A percentile compares a stretch with the other conserved stretches of the same genome.
phyloP scores from a whole-genome alignment of 2,797 vertebrate genomes.

The Scarus forsteni region DNA sequence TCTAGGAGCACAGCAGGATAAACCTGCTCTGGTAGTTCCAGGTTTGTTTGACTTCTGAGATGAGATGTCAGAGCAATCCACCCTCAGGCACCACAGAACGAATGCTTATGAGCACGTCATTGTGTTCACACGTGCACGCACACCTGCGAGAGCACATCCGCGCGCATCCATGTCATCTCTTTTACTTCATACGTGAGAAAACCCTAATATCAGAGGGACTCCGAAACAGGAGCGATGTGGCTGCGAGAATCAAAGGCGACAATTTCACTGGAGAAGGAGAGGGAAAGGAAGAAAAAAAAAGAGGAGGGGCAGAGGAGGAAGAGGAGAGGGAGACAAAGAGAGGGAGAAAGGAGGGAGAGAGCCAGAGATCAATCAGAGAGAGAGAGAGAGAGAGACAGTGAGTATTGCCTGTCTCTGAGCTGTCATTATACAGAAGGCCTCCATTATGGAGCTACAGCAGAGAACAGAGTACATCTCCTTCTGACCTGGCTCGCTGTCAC shows the following conservation, averaged over 20 bases:
- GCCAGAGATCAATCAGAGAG: conserved; percentile 50
- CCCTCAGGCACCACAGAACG: conserved; percentile 59
- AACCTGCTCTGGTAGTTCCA: conserved; percentile 76
- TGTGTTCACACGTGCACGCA: conserved; percentile 25
- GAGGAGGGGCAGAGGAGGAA: conserved; percentile 9
- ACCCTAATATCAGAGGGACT: conserved; percentile 60
- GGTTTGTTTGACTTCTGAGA: conserved; percentile 78
- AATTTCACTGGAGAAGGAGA: conserved; percentile 38
- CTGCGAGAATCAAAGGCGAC: conserved; percentile 60
- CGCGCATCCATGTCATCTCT: conserved; percentile 29
- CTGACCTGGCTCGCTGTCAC: conserved; percentile 61
- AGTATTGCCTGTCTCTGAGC: conserved; percentile 61
- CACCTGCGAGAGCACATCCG: conserved; percentile 13
- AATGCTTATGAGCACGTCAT: conserved; percentile 34
- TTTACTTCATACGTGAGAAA: conserved; percentile 49
- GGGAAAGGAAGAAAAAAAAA: conserved; percentile 19
- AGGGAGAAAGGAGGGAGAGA: neutral
- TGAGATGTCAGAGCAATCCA: conserved; percentile 69
- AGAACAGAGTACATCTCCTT: conserved; percentile 66
- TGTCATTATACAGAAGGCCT: conserved; percentile 79
- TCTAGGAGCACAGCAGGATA: conserved; percentile 65
- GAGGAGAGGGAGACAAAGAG: neutral
- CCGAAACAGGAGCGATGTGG: conserved; percentile 42
- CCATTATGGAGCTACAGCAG: conserved; percentile 74
- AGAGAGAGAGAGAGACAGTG: conserved; percentile 42